phyloP scores from a whole-genome alignment of 2,113 vertebrate species.

The Genyomyrus donnyi region DNA sequence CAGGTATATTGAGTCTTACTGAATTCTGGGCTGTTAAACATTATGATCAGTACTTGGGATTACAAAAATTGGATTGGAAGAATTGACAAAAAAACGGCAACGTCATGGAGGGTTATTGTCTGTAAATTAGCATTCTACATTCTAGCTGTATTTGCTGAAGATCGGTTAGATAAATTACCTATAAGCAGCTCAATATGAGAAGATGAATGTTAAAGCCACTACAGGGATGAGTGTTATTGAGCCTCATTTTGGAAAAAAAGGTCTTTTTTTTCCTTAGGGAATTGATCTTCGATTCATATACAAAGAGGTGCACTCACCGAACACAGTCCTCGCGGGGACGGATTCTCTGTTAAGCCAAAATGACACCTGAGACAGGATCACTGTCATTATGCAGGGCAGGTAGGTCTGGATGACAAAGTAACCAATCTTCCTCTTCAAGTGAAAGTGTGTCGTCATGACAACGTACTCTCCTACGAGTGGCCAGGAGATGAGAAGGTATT shows the following conservation, averaged over 20 bases:
- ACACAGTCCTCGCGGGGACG: constrained; percentile 48
- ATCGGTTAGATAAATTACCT: not conserved
- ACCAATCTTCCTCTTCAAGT: constrained; percentile 66
- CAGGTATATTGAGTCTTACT: not conserved
- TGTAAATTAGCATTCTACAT: not conserved
- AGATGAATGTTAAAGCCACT: not conserved
- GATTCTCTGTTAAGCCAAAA: constrained; percentile 56
- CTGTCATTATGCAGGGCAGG: constrained; percentile 49
- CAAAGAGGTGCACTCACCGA: constrained; percentile 37
- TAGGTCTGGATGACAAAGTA: constrained; percentile 53
- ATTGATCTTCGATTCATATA: not conserved
- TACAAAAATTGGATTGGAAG: not conserved
- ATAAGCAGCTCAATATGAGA: not conserved
- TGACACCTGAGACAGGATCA: constrained; percentile 52
- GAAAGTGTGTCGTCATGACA: constrained; percentile 74
- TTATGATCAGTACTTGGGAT: not conserved
- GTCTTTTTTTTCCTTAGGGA: not conserved
- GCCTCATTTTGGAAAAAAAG: not conserved
- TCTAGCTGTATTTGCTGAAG: not conserved
- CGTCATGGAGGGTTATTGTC: not conserved
- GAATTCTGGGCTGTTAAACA: not conserved
- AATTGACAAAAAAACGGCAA: not conserved
- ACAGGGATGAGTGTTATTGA: not conserved
- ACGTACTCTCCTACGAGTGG: constrained; percentile 70
- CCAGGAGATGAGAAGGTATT: constrained; percentile 15